Evolutionary conservation across 1,140 invertebrate species (phyloP).

Genomic region (Diachasma alloeum): DNA sequence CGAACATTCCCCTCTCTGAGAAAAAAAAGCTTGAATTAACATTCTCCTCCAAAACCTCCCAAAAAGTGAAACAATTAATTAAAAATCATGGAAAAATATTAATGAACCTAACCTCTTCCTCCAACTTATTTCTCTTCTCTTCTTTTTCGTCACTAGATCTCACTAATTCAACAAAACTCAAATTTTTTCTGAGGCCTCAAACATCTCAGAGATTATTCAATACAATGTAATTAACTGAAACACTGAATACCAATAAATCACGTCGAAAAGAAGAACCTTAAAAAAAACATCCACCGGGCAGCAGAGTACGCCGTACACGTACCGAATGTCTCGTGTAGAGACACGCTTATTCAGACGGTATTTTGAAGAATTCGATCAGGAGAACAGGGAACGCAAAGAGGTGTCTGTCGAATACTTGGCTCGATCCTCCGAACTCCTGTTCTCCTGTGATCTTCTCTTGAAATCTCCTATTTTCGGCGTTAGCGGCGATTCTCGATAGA

Average conservation of each 20-base stretch:
- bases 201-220: neutral
- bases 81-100: neutral
- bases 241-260: neutral
- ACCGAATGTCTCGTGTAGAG: neutral
- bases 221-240: neutral
- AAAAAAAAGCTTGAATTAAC: neutral
- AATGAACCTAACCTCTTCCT: neutral
- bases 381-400: neutral
- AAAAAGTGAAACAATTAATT: neutral
- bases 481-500: neutral
- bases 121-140: neutral
- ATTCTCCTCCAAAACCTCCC: neutral
- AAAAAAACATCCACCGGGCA: neutral
- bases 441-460: neutral
- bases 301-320: neutral
- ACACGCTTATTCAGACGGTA: neutral
- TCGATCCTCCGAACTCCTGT: neutral
- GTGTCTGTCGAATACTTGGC: neutral
- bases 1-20: neutral
- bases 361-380: neutral
- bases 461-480: slow-evolving; percentile 19
- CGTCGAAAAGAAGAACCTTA: neutral
- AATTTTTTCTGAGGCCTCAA: neutral
- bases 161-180: neutral
- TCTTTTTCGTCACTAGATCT: neutral